These are phyloP conservation scores for Otolemur garnettii DNA, from an alignment of 2,113 vertebrate species.

Conservation along the genomic window DNA sequence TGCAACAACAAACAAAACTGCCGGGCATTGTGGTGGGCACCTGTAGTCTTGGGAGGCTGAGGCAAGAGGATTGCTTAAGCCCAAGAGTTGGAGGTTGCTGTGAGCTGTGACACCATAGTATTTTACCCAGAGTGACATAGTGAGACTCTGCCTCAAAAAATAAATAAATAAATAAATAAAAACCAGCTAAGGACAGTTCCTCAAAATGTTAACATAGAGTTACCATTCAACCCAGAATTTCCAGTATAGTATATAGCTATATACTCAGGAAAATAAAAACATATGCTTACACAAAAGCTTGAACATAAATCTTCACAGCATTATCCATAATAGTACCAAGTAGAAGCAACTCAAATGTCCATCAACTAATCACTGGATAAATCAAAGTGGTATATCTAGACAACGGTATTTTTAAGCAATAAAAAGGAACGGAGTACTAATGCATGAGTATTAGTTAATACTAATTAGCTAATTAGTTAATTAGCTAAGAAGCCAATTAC, in stretches of 20 bases:
- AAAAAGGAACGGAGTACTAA: neutral
- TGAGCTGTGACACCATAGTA: neutral
- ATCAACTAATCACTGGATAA: neutral
- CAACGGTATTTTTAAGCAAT: neutral
- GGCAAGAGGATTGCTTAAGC: neutral
- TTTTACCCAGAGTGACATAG: no score
- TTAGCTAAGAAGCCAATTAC: neutral
- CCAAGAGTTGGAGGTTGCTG: neutral
- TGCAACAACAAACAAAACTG: no score
- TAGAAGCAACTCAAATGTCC: neutral
- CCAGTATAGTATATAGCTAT: neutral
- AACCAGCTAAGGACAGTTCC: neutral
- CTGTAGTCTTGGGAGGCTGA: neutral
- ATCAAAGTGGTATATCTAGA: neutral
- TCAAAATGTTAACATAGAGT: slow-evolving; percentile 26
- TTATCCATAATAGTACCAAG: neutral
- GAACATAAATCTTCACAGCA: neutral
- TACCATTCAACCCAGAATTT: neutral
- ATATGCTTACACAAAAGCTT: neutral
- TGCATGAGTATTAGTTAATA: no score
- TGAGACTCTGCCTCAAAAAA: neutral
- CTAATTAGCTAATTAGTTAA: no score
- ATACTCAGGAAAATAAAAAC: neutral
- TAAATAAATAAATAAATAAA: neutral
- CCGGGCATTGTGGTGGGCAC: no score